These are phyloP conservation scores for Enteromius mattozi DNA, from an alignment of 2,797 vertebrate genomes.

Conservation along the genomic window DNA sequence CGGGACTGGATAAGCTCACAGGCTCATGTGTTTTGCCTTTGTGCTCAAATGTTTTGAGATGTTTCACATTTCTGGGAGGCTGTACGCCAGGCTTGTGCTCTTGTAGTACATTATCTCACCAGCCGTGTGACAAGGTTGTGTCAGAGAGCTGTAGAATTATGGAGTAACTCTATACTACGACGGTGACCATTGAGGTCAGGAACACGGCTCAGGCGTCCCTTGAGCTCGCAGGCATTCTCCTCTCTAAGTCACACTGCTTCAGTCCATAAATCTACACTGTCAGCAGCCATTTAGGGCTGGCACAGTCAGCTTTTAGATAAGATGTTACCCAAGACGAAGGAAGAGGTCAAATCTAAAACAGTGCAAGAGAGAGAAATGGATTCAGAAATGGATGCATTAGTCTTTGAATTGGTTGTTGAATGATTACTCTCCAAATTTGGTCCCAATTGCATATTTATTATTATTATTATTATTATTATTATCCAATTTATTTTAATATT, in stretches of 20 bases:
- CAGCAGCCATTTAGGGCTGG: slow-evolving; percentile 47
- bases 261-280: slow-evolving; percentile 46
- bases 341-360: slow-evolving; percentile 22
- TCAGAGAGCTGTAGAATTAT: slow-evolving; percentile 52
- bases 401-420: neutral
- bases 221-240: slow-evolving; percentile 45
- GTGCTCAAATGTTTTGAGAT: slow-evolving; percentile 52
- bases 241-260: slow-evolving; percentile 21
- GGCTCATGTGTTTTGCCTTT: slow-evolving; percentile 52
- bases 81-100: slow-evolving; percentile 38
- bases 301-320: slow-evolving; percentile 46
- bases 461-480: neutral
- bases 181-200: slow-evolving; percentile 49
- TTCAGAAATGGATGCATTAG: neutral
- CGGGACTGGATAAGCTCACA: slow-evolving; percentile 42
- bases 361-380: neutral
- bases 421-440: neutral
- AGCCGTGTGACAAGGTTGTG: slow-evolving; percentile 45
- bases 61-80: slow-evolving; percentile 50
- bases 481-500: neutral
- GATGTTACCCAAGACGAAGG: slow-evolving; percentile 30
- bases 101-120: slow-evolving; percentile 50
- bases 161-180: slow-evolving; percentile 53
- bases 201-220: slow-evolving; percentile 45
- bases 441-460: neutral